A percentile compares a stretch with the other conserved stretches of the same genome.
Conservation (phyloP, 1,140 invertebrate species). For the Stegodyphus dumicola region DNA sequence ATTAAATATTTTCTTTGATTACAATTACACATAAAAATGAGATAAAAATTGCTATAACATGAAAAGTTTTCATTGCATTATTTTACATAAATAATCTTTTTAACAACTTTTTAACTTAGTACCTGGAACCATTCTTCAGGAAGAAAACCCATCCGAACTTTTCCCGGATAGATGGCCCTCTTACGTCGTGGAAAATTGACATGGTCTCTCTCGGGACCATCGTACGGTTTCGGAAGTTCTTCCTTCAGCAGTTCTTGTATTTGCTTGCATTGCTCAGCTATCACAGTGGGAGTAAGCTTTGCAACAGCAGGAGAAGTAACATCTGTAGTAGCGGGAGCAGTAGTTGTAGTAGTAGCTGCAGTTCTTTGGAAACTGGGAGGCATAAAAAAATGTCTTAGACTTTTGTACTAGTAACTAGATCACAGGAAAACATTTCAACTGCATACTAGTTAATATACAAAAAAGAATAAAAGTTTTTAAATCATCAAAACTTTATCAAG, state of each 20-base stretch:
- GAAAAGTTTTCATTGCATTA: no score
- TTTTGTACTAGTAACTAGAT: background rate
- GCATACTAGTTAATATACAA: background rate
- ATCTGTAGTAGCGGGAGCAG: no score
- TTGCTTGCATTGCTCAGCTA: background rate
- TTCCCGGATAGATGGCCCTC: conserved; percentile 75
- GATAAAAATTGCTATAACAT: no score
- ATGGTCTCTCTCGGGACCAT: conserved; percentile 73
- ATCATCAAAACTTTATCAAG: no score
- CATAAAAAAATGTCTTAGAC: background rate
- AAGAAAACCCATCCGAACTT: conserved; percentile 86
- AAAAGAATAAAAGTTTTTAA: no score
- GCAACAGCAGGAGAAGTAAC: background rate
- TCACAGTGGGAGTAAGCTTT: background rate
- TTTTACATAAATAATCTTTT: no score
- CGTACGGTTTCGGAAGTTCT: conserved; percentile 52
- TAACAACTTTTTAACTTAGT: no score
- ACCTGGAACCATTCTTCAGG: conserved; percentile 95
- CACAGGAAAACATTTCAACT: background rate
- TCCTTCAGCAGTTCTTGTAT: conserved; percentile 7
- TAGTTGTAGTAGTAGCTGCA: background rate
- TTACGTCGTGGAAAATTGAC: conserved; percentile 78
- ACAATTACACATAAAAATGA: no score
- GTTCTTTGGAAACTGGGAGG: background rate
- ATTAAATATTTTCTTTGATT: no score